Evolutionary conservation across 2,797 vertebrate species (phyloP).

Genomic region (Tenualosa thibaudeaui): DNA sequence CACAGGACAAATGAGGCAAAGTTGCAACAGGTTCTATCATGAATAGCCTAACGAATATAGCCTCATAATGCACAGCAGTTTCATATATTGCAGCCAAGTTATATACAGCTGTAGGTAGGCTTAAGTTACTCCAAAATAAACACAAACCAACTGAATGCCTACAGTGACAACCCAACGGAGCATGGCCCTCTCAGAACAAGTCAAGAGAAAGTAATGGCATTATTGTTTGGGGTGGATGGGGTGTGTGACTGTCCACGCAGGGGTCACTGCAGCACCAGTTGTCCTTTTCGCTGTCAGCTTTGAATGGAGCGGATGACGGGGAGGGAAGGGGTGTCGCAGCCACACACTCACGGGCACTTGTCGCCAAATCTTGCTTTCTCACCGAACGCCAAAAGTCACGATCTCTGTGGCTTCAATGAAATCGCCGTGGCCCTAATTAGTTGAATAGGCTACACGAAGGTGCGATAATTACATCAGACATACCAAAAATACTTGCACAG

Average conservation of each 20-base stretch:
- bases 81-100: too few relatives aligned
- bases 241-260: neutral
- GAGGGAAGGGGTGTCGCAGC: constrained; percentile 13
- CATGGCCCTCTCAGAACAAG: neutral
- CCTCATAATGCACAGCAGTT: too few relatives aligned
- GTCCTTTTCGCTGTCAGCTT: constrained; percentile 11
- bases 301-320: constrained; percentile 2
- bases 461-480: neutral
- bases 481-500: neutral
- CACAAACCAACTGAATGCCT: neutral
- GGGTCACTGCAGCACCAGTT: neutral
- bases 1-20: too few relatives aligned
- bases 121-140: neutral
- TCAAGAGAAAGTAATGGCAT: constrained; percentile 6
- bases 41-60: too few relatives aligned
- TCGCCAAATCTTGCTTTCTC: neutral
- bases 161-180: neutral
- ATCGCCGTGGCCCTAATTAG: neutral
- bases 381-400: neutral
- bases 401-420: neutral
- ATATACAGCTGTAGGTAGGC: too few relatives aligned
- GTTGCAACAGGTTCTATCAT: too few relatives aligned
- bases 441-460: neutral
- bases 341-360: constrained; percentile 1
- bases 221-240: neutral